A percentile compares a stretch with the other conserved stretches of the same genome.
These are phyloP conservation scores for Halichondria panicea DNA, from an alignment of 37 sponge, comb jelly and placozoan species.

Conservation along the genomic window DNA sequence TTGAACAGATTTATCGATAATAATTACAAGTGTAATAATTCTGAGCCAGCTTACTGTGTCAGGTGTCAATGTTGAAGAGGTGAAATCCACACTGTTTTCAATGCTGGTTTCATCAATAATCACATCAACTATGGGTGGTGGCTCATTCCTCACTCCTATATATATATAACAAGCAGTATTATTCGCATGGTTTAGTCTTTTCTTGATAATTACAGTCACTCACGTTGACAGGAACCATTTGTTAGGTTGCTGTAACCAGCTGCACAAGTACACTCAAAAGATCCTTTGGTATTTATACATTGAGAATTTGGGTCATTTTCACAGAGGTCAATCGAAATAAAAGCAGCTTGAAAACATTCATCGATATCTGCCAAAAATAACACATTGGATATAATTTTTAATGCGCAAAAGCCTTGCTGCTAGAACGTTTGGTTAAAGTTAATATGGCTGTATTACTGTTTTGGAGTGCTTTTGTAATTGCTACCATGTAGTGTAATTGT, in stretches of 20 bases:
- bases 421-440: neutral
- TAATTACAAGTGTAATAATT: too few relatives aligned
- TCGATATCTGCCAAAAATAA: constrained; percentile 8
- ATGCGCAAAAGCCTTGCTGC: neutral
- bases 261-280: neutral
- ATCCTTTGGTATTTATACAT: constrained; percentile 18
- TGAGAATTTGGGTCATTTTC: neutral
- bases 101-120: too few relatives aligned
- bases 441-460: too few relatives aligned
- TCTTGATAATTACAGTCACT: neutral
- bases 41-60: too few relatives aligned
- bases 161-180: neutral
- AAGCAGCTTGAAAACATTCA: constrained; percentile 6
- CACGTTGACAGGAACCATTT: neutral
- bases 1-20: too few relatives aligned
- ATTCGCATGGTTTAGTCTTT: neutral
- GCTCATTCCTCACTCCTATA: neutral
- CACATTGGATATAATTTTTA: neutral
- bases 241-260: neutral
- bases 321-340: neutral
- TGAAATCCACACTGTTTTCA: too few relatives aligned
- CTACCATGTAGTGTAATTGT: too few relatives aligned
- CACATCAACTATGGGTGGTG: neutral
- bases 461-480: too few relatives aligned
- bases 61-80: too few relatives aligned